These are phyloP conservation scores for Syngnathus scovelli DNA, from an alignment of 2,113 vertebrate species.

Conservation along the genomic window DNA sequence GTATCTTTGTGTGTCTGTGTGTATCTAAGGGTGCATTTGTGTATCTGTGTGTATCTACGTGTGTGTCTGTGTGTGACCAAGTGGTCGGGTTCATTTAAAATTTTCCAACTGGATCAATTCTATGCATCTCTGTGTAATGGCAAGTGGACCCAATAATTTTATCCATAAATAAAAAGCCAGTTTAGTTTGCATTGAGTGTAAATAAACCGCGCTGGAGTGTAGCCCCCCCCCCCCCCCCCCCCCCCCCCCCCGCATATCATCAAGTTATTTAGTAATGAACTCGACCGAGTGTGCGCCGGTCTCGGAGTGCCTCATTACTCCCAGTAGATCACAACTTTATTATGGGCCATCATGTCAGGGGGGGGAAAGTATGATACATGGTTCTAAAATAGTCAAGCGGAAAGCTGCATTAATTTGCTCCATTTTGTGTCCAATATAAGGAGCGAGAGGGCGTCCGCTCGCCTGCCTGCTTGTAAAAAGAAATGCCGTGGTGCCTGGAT, in stretches of 20 bases:
- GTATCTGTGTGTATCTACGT: too few species aligned
- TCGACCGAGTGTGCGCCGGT: constrained; percentile 31
- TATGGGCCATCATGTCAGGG: constrained; percentile 38
- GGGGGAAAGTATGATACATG: constrained; percentile 43
- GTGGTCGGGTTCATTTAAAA: neutral
- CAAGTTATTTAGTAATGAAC: constrained; percentile 50
- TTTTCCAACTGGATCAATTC: neutral
- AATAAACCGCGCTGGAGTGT: constrained; percentile 7
- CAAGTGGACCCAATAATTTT: neutral
- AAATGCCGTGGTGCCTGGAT: constrained; percentile 54
- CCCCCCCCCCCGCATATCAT: constrained; percentile 38
- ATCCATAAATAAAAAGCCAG: neutral
- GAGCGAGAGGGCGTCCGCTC: neutral
- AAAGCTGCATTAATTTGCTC: constrained; percentile 46
- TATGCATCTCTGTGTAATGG: neutral
- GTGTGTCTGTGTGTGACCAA: neutral
- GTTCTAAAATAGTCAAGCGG: constrained; percentile 34
- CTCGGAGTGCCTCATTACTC: constrained; percentile 47
- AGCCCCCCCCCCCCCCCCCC: too few species aligned
- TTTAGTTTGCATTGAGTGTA: neutral
- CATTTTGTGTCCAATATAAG: constrained; percentile 24
- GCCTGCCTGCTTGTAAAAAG: constrained; percentile 36
- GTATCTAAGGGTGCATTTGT: too few species aligned
- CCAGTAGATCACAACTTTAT: constrained; percentile 42
- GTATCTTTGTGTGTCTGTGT: too few species aligned